Evolutionary conservation across 2,888 invertebrate species (phyloP), one percentile per base, ranked within the genome.

Genomic region (Muschampia plurimacula): DNA sequence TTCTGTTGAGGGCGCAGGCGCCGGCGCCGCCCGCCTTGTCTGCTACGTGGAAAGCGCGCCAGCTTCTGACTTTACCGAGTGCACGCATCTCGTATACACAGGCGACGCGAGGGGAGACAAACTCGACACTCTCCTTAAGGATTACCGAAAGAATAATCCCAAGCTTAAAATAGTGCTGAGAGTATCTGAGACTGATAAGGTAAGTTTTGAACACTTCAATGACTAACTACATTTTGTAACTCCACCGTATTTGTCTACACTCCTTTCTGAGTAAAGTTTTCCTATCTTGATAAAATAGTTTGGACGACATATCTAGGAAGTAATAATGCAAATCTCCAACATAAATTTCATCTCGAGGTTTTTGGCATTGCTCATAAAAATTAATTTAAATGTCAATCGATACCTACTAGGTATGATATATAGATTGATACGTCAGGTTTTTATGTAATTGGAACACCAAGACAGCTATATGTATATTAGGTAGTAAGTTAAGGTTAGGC

Each of bases 171-270:
- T 96, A 77, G 86, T 96, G 76, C 83, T 96, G 76, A 93, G 95
- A 74, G 94, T 95, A 68, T 88, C 90, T 77, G 95, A 95, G 75
- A 91, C 89, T 75, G 95, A 96, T 83, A 95, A 96, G 95, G 96
- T 96, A 88, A 86, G 89, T 77, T 60, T n/a, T 60, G 7, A n/a
- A 32, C 13, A 15, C 28, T 59, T 36, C 36, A 59, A 28, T 36
- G 9, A 28, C 36, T 59, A 22, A 22, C 32, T 59, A 59, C 28
- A 46, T 46, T 13, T 13, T 13, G 46, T 13, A 46, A 46, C 46
- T 13, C 3, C 5, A 13, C 4, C 13, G 12, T 46, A 6, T 46
- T 12, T 46, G 13, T 10, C 32, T 60, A 36, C 60, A 15, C 62
- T 39, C 39, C 0, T 7, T 4, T 63, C 7, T 12, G 52, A n/a